phyloP scores from a whole-genome alignment of 37 sponge, comb jelly and placozoan species.

The Dysidea cf. avara region DNA sequence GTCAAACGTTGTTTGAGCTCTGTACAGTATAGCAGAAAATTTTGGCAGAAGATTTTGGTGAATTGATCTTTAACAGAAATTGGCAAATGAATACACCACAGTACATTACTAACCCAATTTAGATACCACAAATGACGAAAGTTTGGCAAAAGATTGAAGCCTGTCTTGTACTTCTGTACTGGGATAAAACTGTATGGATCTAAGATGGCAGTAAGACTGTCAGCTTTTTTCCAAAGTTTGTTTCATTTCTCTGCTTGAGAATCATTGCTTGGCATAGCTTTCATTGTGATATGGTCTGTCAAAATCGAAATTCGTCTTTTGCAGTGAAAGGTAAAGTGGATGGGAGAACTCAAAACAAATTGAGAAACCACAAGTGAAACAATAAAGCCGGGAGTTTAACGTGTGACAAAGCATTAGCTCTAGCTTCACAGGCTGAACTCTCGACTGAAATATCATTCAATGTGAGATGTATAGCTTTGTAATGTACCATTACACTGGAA shows the following conservation, averaged over 20 bases:
- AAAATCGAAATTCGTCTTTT: slow-evolving; percentile 16
- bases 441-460: slow-evolving; percentile 32
- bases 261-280: slow-evolving; percentile 15
- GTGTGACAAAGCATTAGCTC: slow-evolving; percentile 29
- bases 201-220: too few species aligned
- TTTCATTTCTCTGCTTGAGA: slow-evolving; percentile 18
- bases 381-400: slow-evolving; percentile 26
- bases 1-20: too few species aligned
- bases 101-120: too few species aligned
- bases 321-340: slow-evolving; percentile 14
- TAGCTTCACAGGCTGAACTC: too few species aligned
- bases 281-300: slow-evolving; percentile 34
- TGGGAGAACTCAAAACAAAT: slow-evolving; percentile 34
- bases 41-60: too few species aligned
- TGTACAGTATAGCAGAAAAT: too few species aligned
- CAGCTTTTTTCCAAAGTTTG: slow-evolving; percentile 11
- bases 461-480: slow-evolving; percentile 23
- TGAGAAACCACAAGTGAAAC: slow-evolving; percentile 24
- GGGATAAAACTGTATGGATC: too few species aligned
- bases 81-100: too few species aligned
- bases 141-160: too few species aligned
- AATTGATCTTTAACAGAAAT: too few species aligned
- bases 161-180: too few species aligned
- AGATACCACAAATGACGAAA: too few species aligned
- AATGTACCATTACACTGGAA: slow-evolving; percentile 27